phyloP scores from a whole-genome alignment of 2,888 invertebrate species.

The Liodrosophila aerea region DNA sequence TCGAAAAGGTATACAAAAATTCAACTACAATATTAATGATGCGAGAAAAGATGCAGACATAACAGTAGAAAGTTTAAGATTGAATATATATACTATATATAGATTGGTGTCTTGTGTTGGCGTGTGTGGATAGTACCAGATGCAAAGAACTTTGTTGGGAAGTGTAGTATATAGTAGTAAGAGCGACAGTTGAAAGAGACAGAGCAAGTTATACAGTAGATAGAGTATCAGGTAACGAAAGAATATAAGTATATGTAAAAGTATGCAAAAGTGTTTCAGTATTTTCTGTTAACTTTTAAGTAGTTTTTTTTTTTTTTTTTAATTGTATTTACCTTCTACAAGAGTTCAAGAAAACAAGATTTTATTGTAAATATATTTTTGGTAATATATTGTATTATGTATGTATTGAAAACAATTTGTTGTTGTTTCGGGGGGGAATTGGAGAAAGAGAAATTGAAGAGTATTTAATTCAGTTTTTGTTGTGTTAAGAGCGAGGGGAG shows the following conservation, averaged over 20 bases:
- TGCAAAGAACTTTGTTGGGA: background rate
- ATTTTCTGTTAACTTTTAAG: conserved; percentile 40
- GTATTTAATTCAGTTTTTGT: conserved; percentile 57
- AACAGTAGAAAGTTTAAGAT: conserved; percentile 33
- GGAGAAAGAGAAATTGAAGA: conserved; percentile 77
- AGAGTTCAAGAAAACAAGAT: conserved; percentile 82
- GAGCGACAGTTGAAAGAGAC: conserved; percentile 67
- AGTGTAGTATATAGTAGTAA: conserved; percentile 40
- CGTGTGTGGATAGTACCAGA: conserved; percentile 16
- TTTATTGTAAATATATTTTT: conserved; percentile 32
- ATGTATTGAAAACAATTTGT: conserved; percentile 62
- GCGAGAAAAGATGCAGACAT: conserved; percentile 75
- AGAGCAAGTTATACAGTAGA: conserved; percentile 47
- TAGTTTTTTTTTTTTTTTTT: conserved; percentile 61
- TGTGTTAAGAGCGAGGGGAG: conserved; percentile 26
- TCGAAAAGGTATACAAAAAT: conserved; percentile 60
- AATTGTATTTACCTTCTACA: conserved; percentile 82
- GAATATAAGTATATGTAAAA: conserved; percentile 61
- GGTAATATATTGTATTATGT: conserved; percentile 55
- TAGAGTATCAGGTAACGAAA: conserved; percentile 29
- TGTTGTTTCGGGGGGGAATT: conserved; percentile 60
- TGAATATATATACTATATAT: conserved; percentile 21
- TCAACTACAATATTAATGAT: conserved; percentile 79
- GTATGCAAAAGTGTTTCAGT: conserved; percentile 46
- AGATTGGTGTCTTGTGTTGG: conserved; percentile 22